Base-by-base conservation (phyloP, 2,797 vertebrate species). In the Lepidocolaptes lacrymiger region DNA sequence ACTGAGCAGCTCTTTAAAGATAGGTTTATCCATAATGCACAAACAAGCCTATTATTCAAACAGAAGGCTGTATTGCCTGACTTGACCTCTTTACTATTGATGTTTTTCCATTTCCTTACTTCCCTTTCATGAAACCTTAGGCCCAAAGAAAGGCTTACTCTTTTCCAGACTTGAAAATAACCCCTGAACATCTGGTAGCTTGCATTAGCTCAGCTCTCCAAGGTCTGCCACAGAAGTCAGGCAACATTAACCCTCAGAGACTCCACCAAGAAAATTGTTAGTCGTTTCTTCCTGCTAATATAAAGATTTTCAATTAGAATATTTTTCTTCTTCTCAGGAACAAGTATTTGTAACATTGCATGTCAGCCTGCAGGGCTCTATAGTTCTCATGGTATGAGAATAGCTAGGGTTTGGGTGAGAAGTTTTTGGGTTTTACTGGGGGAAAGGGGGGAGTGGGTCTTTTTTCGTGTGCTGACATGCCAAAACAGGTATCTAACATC, bases 391-490 rank as follows among this genome's bases (percentile, higher is more conserved):
- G 2, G 16, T 16, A 51, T 4, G 2, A 32, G 10, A 15, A 56
- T 15, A 75, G 32, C 24, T 69, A 12, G 34, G 19, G 12, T 43
- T 61, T 58, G 18, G 16, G 27, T 21, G 4, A 18, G 13, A 18
- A 22, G 2, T 28, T 22, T 20, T 39, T n/a, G 12, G 3, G 9
- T 51, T 41, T 34, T 54, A 13, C 7, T 19, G 6, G 10, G 23
- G 52, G 3, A 13, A 10, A 7, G 41, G 27, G 18, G 9, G 8
- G 3, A 9, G 9, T 5, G 11, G 1, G 0, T 13, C 9, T 9
- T 68, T 22, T 68, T 44, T 46, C 22, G 8, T 51, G 13, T 36
- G 43, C 37, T 69, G 80, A 49, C 9, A 21, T 26, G 62, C 19
- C 68, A 71, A 63, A 76, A 48, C 37, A 78, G 24, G 6, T n/a